These are phyloP conservation scores for Acleris cristana DNA, from an alignment of 2,888 invertebrate genomes.

Conservation along the genomic window DNA sequence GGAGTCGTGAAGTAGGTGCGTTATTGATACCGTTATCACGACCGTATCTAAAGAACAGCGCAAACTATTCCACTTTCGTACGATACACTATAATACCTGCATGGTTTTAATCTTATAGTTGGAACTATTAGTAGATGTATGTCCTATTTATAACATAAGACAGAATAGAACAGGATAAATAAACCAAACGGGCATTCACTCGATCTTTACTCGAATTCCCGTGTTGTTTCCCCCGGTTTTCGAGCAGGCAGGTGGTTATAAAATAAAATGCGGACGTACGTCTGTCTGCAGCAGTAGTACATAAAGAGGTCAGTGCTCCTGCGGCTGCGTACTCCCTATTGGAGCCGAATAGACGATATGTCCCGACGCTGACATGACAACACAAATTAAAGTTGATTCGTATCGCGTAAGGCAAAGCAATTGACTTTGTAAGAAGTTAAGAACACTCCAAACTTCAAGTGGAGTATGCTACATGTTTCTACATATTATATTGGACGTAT, in stretches of 20 bases:
- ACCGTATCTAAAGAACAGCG: constrained; percentile 33
- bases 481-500: no score
- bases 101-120: not conserved
- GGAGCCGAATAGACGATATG: constrained; percentile 39
- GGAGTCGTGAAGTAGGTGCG: constrained; percentile 22
- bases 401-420: constrained; percentile 29
- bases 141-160: constrained; percentile 44
- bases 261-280: constrained; percentile 74
- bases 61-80: constrained; percentile 21
- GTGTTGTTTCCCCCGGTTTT: constrained; percentile 57
- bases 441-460: constrained; percentile 28
- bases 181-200: constrained; percentile 62
- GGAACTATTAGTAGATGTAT: constrained; percentile 4
- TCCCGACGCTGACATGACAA: constrained; percentile 22
- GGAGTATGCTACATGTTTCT: not conserved
- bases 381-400: constrained; percentile 32
- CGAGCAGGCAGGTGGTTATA: constrained; percentile 56
- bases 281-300: constrained; percentile 66
- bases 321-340: constrained; percentile 52
- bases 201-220: constrained; percentile 51
- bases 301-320: constrained; percentile 72
- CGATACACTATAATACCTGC: not conserved
- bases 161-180: constrained; percentile 51
- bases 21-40: constrained; percentile 35
- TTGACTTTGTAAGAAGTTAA: constrained; percentile 16